These are phyloP conservation scores for Danaus plexippus DNA, from an alignment of 1,140 invertebrate genomes.

Conservation along the genomic window DNA sequence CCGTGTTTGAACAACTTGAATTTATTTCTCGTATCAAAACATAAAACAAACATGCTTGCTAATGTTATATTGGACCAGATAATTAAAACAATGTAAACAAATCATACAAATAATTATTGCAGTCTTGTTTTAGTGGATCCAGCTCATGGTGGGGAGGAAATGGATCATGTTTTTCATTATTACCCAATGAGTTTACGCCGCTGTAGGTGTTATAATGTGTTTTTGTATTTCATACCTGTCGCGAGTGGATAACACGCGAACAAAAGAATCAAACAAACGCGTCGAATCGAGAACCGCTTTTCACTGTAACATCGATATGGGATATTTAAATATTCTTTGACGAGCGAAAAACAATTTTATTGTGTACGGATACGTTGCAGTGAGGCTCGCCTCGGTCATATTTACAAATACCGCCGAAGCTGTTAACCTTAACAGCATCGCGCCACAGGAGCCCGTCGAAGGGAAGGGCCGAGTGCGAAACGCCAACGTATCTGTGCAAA, in stretches of 20 bases:
- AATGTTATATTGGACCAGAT: too few species aligned
- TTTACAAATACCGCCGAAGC: conserved; percentile 59
- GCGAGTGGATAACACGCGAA: conserved; percentile 49
- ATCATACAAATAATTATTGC: too few species aligned
- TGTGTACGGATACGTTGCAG: conserved; percentile 7
- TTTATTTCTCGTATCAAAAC: too few species aligned
- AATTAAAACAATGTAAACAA: too few species aligned
- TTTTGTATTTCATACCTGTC: conserved; percentile 56
- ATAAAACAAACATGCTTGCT: too few species aligned
- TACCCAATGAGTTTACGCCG: conserved; percentile 38
- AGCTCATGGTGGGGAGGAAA: too few species aligned
- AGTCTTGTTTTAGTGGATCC: too few species aligned
- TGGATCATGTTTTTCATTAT: conserved; percentile 23
- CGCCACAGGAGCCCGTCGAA: conserved; percentile 7
- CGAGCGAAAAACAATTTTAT: conserved; percentile 19
- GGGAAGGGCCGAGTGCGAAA: conserved; percentile 32
- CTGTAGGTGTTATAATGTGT: conserved; percentile 45
- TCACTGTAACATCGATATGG: conserved; percentile 45
- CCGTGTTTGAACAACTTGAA: too few species aligned
- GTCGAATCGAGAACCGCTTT: conserved; percentile 54
- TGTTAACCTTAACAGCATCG: conserved; percentile 41
- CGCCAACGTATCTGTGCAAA: conserved; percentile 39
- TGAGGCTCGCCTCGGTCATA: conserved; percentile 27
- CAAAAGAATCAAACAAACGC: conserved; percentile 63
- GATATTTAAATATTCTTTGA: conserved; percentile 19